Percentiles rank a stretch among this genome's conserved stretches.
These are phyloP conservation scores for Myotis vivesi DNA, from an alignment of 2,797 vertebrate species.

Conservation along the genomic window DNA sequence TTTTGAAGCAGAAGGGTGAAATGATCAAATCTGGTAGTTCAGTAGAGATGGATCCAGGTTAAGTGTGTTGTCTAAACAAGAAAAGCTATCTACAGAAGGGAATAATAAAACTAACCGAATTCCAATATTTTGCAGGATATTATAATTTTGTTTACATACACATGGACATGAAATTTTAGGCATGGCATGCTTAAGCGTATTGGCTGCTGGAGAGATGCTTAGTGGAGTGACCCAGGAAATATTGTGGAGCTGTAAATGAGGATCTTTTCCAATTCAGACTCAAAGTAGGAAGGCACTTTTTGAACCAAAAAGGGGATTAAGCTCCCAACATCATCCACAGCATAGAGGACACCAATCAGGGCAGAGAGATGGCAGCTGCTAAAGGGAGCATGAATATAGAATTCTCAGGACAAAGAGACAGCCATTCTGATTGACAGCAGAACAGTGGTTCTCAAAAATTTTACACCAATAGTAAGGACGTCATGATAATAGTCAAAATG, in stretches of 20 bases:
- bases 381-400: neutral
- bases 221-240: neutral
- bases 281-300: conserved; percentile 25
- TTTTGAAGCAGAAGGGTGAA: conserved; percentile 15
- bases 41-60: neutral
- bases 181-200: neutral
- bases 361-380: neutral
- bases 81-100: neutral
- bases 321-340: neutral
- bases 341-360: neutral
- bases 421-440: neutral
- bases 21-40: conserved; percentile 1
- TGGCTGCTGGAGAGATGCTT: neutral
- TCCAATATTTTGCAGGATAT: neutral
- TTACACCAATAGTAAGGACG: neutral
- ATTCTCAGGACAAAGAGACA: neutral
- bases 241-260: neutral
- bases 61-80: neutral
- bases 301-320: neutral
- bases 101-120: neutral
- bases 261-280: neutral
- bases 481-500: neutral
- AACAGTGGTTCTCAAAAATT: neutral
- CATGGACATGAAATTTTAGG: neutral
- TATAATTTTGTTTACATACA: neutral